Conservation (phyloP, 1,140 invertebrate species). For the Heliothis subflexa region DNA sequence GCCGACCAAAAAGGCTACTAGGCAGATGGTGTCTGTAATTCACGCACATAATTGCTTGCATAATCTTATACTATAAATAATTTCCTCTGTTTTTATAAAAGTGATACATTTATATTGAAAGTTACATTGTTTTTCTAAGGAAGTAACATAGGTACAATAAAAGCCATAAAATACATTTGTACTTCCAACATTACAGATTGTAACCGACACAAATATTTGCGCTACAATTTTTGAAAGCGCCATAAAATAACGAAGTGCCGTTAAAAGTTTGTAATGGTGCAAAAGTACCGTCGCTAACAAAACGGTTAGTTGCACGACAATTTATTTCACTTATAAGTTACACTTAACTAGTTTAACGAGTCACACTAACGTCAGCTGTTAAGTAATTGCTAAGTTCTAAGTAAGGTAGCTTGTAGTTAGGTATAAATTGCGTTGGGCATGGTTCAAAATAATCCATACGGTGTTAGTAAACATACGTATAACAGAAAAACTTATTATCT, state of each 20-base stretch:
- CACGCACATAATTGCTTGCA: too few relatives aligned
- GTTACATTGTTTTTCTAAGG: too few relatives aligned
- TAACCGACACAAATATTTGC: not conserved
- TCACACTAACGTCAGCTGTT: not conserved
- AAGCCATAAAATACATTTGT: not conserved
- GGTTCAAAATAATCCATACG: too few relatives aligned
- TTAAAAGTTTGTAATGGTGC: slow-evolving; percentile 2
- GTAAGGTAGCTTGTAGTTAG: not conserved
- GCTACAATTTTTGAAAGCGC: not conserved
- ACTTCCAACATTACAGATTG: not conserved
- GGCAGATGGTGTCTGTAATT: too few relatives aligned
- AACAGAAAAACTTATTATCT: too few relatives aligned
- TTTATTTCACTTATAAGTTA: slow-evolving; percentile 13
- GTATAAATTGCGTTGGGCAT: too few relatives aligned
- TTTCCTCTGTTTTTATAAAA: too few relatives aligned
- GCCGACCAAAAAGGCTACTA: too few relatives aligned
- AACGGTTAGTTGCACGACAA: not conserved
- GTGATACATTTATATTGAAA: too few relatives aligned
- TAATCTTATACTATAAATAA: too few relatives aligned
- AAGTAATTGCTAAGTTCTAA: not conserved
- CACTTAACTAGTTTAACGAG: slow-evolving; percentile 1
- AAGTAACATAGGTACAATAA: not conserved
- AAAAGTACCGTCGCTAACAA: not conserved
- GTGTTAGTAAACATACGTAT: too few relatives aligned
- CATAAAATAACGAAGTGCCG: slow-evolving; percentile 6